Conservation (phyloP, 1,140 invertebrate species). For the Wiebesia pumilae region DNA sequence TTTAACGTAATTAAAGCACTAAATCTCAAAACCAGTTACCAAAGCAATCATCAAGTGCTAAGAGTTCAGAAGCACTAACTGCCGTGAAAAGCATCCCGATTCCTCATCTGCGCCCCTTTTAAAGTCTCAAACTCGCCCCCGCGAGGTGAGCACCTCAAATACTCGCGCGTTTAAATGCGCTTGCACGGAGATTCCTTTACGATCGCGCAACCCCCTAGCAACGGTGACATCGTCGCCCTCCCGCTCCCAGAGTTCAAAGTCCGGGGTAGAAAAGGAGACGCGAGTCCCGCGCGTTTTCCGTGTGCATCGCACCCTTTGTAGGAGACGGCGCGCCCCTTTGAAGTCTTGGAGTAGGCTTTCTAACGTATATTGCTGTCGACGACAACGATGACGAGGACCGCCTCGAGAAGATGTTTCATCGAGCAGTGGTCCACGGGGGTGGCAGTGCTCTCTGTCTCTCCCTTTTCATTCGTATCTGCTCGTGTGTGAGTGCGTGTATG, state of each 20-base stretch:
- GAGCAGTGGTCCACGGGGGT: neutral
- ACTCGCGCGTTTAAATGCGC: neutral
- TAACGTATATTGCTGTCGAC: too few relatives aligned
- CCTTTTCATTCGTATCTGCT: neutral
- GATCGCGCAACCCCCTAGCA: slow-evolving; percentile 4
- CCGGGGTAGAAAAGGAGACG: neutral
- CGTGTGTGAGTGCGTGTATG: neutral
- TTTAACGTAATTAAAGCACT: slow-evolving; percentile 31
- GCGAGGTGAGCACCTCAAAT: neutral
- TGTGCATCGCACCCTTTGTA: slow-evolving; percentile 8
- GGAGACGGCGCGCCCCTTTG: slow-evolving; percentile 23
- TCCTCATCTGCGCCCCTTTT: slow-evolving; percentile 2
- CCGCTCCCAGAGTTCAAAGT: slow-evolving; percentile 33
- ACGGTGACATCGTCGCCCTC: neutral
- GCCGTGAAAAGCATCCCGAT: slow-evolving; percentile 5
- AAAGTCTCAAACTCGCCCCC: neutral
- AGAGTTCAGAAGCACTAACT: neutral
- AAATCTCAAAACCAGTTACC: slow-evolving; percentile 8
- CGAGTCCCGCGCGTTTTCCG: slow-evolving; percentile 3
- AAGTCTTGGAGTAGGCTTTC: slow-evolving; percentile 26
- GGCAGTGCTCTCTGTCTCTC: neutral
- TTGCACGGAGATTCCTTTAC: neutral
- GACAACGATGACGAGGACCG: neutral
- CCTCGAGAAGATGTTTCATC: slow-evolving; percentile 17
- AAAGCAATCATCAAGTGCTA: neutral